A percentile compares a stretch with the other conserved stretches of the same genome.
phyloP scores from a whole-genome alignment of 2,888 invertebrate species.

The Trissolcus brochymenae region DNA sequence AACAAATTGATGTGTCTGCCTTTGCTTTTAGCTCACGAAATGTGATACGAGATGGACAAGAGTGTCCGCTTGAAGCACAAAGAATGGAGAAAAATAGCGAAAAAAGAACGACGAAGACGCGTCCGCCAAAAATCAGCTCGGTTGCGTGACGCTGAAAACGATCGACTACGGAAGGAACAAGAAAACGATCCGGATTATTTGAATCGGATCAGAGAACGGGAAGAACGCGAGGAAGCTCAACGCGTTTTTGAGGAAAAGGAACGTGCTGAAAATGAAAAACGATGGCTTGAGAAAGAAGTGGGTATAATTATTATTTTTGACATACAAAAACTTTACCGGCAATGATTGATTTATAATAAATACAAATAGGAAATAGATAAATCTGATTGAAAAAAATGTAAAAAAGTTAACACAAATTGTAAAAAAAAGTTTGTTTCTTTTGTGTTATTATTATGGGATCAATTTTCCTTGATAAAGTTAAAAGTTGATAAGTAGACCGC shows the following conservation, averaged over 20 bases:
- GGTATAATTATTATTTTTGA: constrained; percentile 6
- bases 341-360: too few relatives aligned
- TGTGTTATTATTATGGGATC: too few relatives aligned
- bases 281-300: constrained; percentile 84
- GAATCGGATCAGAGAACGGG: constrained; percentile 78
- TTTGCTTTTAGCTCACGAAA: constrained; percentile 9
- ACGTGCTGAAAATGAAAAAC: constrained; percentile 79
- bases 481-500: background rate
- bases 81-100: constrained; percentile 85
- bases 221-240: constrained; percentile 78
- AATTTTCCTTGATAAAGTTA: too few relatives aligned
- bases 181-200: constrained; percentile 75
- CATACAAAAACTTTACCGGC: too few relatives aligned
- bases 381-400: too few relatives aligned
- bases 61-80: constrained; percentile 75
- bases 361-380: too few relatives aligned
- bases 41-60: constrained; percentile 24
- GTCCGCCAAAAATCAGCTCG: constrained; percentile 81
- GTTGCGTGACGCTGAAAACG: constrained; percentile 78
- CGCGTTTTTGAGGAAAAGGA: constrained; percentile 79
- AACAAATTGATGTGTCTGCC: too few relatives aligned
- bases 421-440: too few relatives aligned
- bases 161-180: constrained; percentile 78
- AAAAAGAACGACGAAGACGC: constrained; percentile 84
- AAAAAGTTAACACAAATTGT: too few relatives aligned